These are phyloP conservation scores for Macrotus californicus DNA, from an alignment of 2,113 vertebrate genomes.

Conservation along the genomic window DNA sequence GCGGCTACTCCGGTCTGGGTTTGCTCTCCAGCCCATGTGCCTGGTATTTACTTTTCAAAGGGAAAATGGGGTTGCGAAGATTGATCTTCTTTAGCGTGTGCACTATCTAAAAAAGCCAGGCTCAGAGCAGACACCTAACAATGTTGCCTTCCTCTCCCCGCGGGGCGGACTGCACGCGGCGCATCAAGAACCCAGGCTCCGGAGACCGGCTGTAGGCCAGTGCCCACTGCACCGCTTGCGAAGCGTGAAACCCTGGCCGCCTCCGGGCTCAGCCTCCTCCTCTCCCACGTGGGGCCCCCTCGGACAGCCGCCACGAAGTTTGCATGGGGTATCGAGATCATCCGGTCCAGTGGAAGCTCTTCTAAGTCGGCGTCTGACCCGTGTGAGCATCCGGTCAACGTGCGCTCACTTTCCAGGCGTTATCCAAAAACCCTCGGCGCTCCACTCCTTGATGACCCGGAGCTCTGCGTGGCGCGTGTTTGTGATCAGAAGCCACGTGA, in stretches of 20 bases:
- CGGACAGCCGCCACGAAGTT: background rate
- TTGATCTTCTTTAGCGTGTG: background rate
- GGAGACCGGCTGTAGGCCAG: background rate
- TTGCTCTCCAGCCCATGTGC: background rate
- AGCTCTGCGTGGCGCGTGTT: rapidly evolving
- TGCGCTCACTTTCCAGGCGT: background rate
- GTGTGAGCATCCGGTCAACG: background rate
- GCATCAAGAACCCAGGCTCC: background rate
- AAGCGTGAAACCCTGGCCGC: rapidly evolving
- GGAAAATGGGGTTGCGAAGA: background rate
- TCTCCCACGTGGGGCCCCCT: background rate
- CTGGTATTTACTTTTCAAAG: background rate
- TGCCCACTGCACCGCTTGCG: background rate
- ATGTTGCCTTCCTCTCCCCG: rapidly evolving
- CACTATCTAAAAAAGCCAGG: background rate
- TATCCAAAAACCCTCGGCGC: background rate
- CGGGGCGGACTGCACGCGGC: background rate
- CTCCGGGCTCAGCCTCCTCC: background rate
- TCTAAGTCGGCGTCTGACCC: background rate
- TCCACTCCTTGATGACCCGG: rapidly evolving
- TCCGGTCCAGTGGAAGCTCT: background rate
- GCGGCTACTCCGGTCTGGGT: rapidly evolving
- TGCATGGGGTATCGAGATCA: background rate
- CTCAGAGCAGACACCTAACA: background rate
- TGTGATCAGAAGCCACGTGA: rapidly evolving